Percentiles rank a stretch among this genome's conserved stretches.
Conservation (phyloP, 2,113 vertebrate species). For the Ceyx melanurus region DNA sequence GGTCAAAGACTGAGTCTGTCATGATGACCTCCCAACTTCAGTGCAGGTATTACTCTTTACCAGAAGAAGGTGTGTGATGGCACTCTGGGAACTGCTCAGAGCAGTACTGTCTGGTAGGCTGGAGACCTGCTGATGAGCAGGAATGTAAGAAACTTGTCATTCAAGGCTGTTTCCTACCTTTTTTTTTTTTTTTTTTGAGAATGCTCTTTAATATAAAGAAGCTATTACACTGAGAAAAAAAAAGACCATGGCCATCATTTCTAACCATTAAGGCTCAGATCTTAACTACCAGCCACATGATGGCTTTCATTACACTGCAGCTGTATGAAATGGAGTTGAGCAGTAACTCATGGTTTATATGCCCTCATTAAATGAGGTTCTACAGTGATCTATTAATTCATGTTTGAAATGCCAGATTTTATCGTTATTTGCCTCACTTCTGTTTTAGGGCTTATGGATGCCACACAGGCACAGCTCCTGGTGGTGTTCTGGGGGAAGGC, state of each 20-base stretch:
- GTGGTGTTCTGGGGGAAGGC: neutral
- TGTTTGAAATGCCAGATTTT: conserved; percentile 66
- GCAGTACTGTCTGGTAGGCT: neutral
- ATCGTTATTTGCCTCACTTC: conserved; percentile 59
- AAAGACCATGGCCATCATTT: conserved; percentile 38
- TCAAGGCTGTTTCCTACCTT: neutral
- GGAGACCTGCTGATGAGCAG: neutral
- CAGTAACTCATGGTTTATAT: conserved; percentile 67
- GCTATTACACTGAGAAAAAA: conserved; percentile 6
- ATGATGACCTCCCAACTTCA: neutral
- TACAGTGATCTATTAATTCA: conserved; percentile 61
- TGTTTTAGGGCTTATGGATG: conserved; percentile 36
- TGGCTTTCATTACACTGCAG: conserved; percentile 55
- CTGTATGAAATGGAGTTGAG: conserved; percentile 46
- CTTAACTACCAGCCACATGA: conserved; percentile 42
- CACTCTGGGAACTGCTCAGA: neutral
- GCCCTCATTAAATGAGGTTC: conserved; percentile 54
- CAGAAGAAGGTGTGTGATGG: neutral
- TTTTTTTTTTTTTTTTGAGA: neutral
- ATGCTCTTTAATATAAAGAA: conserved; percentile 52
- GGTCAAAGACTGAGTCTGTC: neutral
- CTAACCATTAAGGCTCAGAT: conserved; percentile 48
- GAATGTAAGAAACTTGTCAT: neutral
- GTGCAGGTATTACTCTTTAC: neutral
- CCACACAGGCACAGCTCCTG: neutral